Base-by-base conservation (phyloP, 2,888 invertebrate species). In the Leucoptera coffeella region DNA sequence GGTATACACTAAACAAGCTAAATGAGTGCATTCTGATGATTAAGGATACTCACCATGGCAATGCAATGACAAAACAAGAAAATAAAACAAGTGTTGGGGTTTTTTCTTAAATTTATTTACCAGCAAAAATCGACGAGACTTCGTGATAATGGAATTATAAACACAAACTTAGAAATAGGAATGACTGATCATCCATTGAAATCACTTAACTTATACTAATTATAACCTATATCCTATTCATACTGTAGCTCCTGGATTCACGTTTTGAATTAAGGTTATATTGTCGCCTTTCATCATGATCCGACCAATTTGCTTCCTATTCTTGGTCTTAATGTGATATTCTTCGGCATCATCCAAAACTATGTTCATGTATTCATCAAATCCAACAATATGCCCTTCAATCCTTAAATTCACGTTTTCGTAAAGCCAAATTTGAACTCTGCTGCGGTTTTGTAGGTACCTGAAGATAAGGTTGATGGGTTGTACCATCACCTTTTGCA, bases 311-410 rank as follows among this genome's bases (percentile, higher is more conserved):
- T 69, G 73, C 45, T 86, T 85, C 33, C 93, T 79, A 37, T 61
- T 62, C 46, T 89, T 88, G 14, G 87, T 86, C 61, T 96, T 97
- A 44, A 88, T 74, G 53, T 95, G 83, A 37, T 88, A 85, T 59
- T 99, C 99, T 50, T 96, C 96, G 2, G 96, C 94, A 41, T 99
- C 96, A 53, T 99, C 97, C 57, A 99, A 61, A 22, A 99, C 97
- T 37, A 99, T 75, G 57, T 99, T 99, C 99, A 99, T 99, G 72
- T 97, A 99, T 59, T 99, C 99, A 56, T 99, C 99, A 58, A 99
- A 99, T n/a, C 97, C 97, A 42, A 95, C 91, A 49, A 96, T 95
- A 75, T 94, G 93, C 29, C 99, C 99, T 69, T 99, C 99, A 44
- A 99, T 91, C 33, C 97, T 77, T 33, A 95, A 72, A 48, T 90